Evolutionary conservation across 2,888 invertebrate species (phyloP), one percentile per base, ranked within the genome.

Genomic region (Parelbella ahira): DNA sequence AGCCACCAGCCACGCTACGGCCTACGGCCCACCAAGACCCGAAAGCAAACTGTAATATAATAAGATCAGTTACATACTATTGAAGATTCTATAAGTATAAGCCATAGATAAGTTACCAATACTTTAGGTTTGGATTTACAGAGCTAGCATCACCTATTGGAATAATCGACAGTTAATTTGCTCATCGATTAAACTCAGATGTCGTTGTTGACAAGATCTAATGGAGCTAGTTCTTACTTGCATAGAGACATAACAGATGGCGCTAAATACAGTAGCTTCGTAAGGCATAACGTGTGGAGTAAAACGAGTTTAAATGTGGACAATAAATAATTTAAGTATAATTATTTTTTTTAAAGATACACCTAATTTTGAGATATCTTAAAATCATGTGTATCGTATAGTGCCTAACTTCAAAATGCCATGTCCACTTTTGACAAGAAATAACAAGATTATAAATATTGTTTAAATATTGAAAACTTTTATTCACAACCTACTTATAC

Each of bases 1-100:
- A 1, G 93, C 93, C 5, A 91, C 90, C 44, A 93, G 93, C 51
- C 92, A 93, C 51, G 93, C 93, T 0, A 92, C 92, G 0, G 91
- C 93, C 0, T 93, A 92, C 59, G 93, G 92, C 2, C 89, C 89
- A 29, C 89, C 91, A 1, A 73, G 89, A 61, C 71, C 83, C 45
- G 77, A 82, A 49, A 73, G 24, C 1, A 32, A 39, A n/a, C 24
- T 32, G 18, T 25, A 32, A 39, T 7, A 7, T 36, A 37, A 10
- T 19, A 6, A 7, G 6, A 15, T 27, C 8, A 5, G n/a, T 7
- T 10, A 7, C 3, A 20, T 15, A 19, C 10, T 37, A 30, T 30
- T 30, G 8, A 21, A 30, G 18, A 24, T 15, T 27, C 6, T 32
- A 37, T 11, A 9, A 25, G n/a, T 12, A 13, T 37, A 34, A 12